phyloP scores from a whole-genome alignment of 2,888 invertebrate species.

The Tribolium freemani region DNA sequence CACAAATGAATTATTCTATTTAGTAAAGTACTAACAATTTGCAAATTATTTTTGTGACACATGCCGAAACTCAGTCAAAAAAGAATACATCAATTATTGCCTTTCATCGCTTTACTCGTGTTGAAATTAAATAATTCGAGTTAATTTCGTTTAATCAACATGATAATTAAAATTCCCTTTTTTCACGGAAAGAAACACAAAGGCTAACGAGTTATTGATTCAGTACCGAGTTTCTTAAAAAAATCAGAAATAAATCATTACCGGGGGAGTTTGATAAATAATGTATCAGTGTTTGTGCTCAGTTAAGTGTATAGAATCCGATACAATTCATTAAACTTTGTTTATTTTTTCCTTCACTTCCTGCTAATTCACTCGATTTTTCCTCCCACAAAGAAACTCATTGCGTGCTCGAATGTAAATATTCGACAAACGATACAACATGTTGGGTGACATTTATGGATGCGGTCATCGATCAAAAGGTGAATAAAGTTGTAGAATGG shows the following conservation, averaged over 20 bases:
- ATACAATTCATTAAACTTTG: neutral
- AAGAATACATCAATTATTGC: neutral
- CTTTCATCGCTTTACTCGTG: neutral
- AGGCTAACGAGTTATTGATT: neutral
- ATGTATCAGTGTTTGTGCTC: neutral
- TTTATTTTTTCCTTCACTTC: neutral
- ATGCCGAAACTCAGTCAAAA: neutral
- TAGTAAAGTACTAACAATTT: neutral
- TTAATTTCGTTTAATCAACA: neutral
- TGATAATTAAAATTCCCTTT: neutral
- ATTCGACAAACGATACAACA: neutral
- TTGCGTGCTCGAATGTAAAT: neutral
- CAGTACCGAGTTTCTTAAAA: neutral
- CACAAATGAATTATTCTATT: no score
- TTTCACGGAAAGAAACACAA: neutral
- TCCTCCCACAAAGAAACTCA: neutral
- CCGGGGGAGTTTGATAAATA: neutral
- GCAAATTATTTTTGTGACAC: neutral
- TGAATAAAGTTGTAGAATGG: neutral
- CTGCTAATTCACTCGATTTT: neutral
- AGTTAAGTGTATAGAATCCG: neutral
- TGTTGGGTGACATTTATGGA: neutral
- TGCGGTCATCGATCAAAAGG: neutral
- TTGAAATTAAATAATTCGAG: neutral
- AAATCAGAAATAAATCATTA: neutral